Evolutionary conservation across 1,140 invertebrate genomes (phyloP), one percentile per base, ranked within the genome.

Genomic region (Pseudomyrmex cubaensis): DNA sequence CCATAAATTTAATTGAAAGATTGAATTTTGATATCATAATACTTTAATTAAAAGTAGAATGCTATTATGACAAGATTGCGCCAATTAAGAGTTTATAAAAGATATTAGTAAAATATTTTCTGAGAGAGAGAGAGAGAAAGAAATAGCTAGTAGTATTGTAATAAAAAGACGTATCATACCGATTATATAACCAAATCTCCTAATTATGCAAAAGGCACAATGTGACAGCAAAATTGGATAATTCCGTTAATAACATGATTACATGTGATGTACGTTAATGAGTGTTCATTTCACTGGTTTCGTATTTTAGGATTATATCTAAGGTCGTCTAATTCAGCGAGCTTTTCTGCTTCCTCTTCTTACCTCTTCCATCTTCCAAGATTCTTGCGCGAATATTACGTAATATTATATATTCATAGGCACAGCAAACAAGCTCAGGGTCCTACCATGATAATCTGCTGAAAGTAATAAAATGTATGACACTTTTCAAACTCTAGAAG

Each of bases 211-310:
- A 50, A 77, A 67, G 20, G n/a, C 63, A 56, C 8, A 44, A 12
- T 44, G 22, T 54, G 62, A 77, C 48, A 67, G 62, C 35, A 46
- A 66, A 56, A 77, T 77, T 67, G 74, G 62, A 67, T 54, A 8
- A 54, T 77, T 67, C 17, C 20, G 17, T 67, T 67, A 67, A 77
- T 77, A 77, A 77, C 48, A 67, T 67, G 62, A 77, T 77, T 77
- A 77, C 17, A 12, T 8, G 4, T 56, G 35, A 56, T 54, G 20
- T n/a, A 44, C 12, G 25, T 56, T 66, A 54, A 77, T 17, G 52
- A 52, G 48, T 9, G 20, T 64, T 17, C 20, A 66, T 77, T 67
- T 22, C 50, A 35, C 61, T 35, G 25, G 12, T 2, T 67, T 48
- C 17, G 1, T 56, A 77, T 22, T 66, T 66, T 54, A 48, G 4